phyloP scores from a whole-genome alignment of 1,140 invertebrate genomes.

The Venustaconcha ellipsiformis region DNA sequence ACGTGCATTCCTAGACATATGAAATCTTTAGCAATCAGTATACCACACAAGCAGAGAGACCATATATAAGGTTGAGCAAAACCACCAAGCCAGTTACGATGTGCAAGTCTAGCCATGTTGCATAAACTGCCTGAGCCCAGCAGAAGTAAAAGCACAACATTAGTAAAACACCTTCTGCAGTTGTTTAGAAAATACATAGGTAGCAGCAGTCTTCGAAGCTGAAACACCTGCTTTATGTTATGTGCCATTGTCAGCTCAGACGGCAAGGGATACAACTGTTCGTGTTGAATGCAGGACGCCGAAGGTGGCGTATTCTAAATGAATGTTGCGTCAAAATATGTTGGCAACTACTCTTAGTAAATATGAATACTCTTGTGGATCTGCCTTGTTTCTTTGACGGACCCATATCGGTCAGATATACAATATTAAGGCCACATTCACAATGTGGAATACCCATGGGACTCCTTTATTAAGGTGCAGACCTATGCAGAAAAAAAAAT shows the following conservation, averaged over 20 bases:
- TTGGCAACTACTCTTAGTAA: conserved; percentile 5
- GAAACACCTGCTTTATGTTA: too few species aligned
- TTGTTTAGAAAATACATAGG: too few species aligned
- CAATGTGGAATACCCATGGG: conserved; percentile 7
- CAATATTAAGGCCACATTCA: background rate
- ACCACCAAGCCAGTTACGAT: background rate
- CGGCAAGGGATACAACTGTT: too few species aligned
- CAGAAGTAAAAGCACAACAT: background rate
- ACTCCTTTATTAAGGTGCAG: conserved; percentile 7
- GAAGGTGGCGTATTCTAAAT: too few species aligned
- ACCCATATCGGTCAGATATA: background rate
- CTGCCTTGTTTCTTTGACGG: background rate
- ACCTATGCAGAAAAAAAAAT: conserved; percentile 1
- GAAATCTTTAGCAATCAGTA: background rate
- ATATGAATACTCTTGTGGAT: conserved; percentile 7
- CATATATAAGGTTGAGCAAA: background rate
- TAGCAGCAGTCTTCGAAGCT: too few species aligned
- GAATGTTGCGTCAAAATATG: too few species aligned
- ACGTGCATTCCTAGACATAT: background rate
- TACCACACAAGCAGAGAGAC: background rate
- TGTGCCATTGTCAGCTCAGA: too few species aligned
- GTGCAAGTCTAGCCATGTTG: background rate
- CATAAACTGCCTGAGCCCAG: background rate
- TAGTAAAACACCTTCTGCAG: too few species aligned
- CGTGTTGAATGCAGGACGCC: too few species aligned